Percentiles rank a stretch among this genome's conserved stretches.
These are phyloP conservation scores for Cepaea nemoralis DNA, from an alignment of 1,140 invertebrate species.

Conservation along the genomic window DNA sequence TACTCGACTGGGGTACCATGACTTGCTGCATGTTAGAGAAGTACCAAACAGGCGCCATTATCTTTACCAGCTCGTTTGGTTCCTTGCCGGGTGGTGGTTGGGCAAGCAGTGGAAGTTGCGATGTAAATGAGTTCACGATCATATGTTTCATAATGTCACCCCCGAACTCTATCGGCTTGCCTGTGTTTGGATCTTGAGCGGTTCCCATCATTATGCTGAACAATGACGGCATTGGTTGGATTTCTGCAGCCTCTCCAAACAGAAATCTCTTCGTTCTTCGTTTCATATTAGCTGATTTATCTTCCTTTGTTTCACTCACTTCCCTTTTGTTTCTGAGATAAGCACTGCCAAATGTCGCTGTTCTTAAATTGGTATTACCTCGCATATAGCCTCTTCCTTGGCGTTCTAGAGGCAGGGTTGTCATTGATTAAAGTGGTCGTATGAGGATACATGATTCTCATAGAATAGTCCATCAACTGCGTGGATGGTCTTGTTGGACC, in stretches of 20 bases:
- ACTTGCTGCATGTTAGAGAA: background rate
- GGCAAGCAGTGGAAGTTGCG: background rate
- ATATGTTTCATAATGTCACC: background rate
- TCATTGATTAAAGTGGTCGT: background rate
- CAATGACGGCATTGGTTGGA: background rate
- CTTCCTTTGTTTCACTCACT: too few relatives aligned
- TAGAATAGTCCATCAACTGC: conserved; percentile 3
- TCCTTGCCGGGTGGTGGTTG: conserved; percentile 1
- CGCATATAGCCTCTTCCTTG: background rate
- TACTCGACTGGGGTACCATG: too few relatives aligned
- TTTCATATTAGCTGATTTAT: background rate
- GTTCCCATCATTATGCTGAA: conserved; percentile 21
- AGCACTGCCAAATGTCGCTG: background rate
- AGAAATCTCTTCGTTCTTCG: conserved; percentile 13
- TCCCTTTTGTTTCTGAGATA: conserved; percentile 2
- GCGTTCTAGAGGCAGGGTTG: background rate
- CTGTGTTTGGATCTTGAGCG: conserved; percentile 13
- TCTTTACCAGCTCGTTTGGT: background rate
- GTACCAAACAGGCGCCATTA: background rate
- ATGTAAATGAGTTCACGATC: background rate
- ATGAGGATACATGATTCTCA: background rate
- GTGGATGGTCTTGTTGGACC: background rate
- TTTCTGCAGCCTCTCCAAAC: background rate
- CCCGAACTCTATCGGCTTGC: conserved; percentile 19
- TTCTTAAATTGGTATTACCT: background rate